These are phyloP conservation scores for Caenorhabditis angaria DNA, from an alignment of 2,888 invertebrate genomes.

Conservation along the genomic window DNA sequence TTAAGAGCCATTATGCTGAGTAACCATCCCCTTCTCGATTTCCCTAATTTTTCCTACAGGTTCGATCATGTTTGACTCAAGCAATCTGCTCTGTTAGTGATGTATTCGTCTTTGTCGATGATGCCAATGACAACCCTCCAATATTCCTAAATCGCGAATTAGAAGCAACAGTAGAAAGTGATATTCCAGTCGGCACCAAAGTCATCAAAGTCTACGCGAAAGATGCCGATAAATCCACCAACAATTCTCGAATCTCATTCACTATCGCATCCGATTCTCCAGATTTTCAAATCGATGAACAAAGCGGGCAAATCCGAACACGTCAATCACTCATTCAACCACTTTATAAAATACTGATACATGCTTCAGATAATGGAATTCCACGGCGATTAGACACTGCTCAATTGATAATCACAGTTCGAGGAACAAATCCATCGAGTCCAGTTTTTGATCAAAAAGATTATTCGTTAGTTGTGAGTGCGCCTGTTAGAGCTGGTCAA, in stretches of 20 bases:
- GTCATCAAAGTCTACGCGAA: constrained; percentile 44
- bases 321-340: constrained; percentile 32
- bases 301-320: constrained; percentile 43
- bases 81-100: constrained; percentile 37
- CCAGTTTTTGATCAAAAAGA: constrained; percentile 65
- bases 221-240: constrained; percentile 54
- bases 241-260: constrained; percentile 58
- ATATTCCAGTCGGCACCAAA: constrained; percentile 57
- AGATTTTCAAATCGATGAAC: constrained; percentile 15
- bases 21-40: neutral
- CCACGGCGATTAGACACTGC: constrained; percentile 45
- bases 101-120: constrained; percentile 51
- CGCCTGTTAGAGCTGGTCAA: constrained; percentile 57
- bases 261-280: constrained; percentile 42
- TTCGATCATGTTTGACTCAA: constrained; percentile 48
- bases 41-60: too few species aligned
- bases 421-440: constrained; percentile 62
- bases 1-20: too few species aligned
- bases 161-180: constrained; percentile 58
- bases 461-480: constrained; percentile 49
- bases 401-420: constrained; percentile 46
- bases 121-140: constrained; percentile 67
- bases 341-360: constrained; percentile 40
- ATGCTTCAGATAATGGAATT: constrained; percentile 53
- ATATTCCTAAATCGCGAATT: constrained; percentile 45